Base-by-base conservation (phyloP, 2,113 vertebrate genomes). In the Pogonocichla stellata region DNA sequence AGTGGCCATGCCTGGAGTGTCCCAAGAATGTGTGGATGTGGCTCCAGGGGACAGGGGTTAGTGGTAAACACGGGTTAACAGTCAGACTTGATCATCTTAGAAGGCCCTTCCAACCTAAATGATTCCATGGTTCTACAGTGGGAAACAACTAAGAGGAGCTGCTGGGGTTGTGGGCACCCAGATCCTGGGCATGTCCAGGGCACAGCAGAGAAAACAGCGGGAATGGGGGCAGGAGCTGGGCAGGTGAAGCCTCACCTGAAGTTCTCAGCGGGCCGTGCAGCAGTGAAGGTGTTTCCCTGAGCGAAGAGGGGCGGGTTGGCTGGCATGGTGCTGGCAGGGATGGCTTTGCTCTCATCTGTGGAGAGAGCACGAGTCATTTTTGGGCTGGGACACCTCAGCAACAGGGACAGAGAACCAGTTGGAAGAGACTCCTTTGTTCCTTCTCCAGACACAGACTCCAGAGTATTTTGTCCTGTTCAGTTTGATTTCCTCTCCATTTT, bases 331-430 rank as follows among this genome's bases (percentile, higher is more conserved):
- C 97, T 98, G 97, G 99, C 96, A 24, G 98, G 96, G 65, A 99
- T 91, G 79, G 95, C 97, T 98, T 99, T 99, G 84, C 88, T 97
- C 97, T 98, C 99, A 82, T 99, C 99, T 98, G 98, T 8, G 6
- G 94, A 92, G 83, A 97, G 64, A 96, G 51, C 40, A 15, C 4
- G 8, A 40, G 23, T 42, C 60, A 51, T 12, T 16, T 33, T 7
- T 36, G 53, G 19, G 51, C 61, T 29, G 31, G 31, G 23, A 61
- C 9, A 36, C 2, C 42, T 25, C 50, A n/a, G 53, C 26, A 47
- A 64, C 14, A n/a, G 58, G 29, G 40, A 62, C 14, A 58, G 24
- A 61, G 69, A 74, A 48, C 0, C 28, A 48, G 36, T 0, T 19
- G 40, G 56, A 29, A 45, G 23, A 69, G 4, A 19, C 10, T 12